Base-by-base conservation (phyloP, 2,113 vertebrate genomes). In the Oreamnos americanus region DNA sequence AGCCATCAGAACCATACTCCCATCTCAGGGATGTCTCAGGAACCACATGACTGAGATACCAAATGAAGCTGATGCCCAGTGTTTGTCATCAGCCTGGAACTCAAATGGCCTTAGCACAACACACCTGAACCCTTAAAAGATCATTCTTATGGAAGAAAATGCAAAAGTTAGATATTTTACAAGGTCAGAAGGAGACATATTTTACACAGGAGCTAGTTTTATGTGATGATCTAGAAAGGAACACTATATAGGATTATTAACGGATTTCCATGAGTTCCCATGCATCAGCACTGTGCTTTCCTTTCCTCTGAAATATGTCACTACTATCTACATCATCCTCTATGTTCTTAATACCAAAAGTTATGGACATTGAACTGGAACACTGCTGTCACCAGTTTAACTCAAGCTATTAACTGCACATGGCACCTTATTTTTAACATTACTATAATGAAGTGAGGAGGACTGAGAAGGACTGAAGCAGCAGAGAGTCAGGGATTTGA, bases 1-100 rank as follows among this genome's bases (percentile, higher is more conserved):
- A 10, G 39, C 12, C 51, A 4, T 7, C 0, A 14, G 49, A 51
- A 47, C 92, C 1, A 0, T 13, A 3, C 36, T 45, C 26, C 30
- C 53, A 0, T 13, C 16, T 25, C 45, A 12, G 81, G 28, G 81
- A 5, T 1, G 26, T 14, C 43, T 51, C 79, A 28, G 67, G 62
- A 93, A 8, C 90, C 71, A 12, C 2, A 0, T 5, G 51, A 33
- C 88, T 19, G 36, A 96, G 39, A 58, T 9, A 28, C 9, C 36
- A 47, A 58, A 47, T 5, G 47, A 53, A 30, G 49, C 25, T 19
- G 78, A 5, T 15, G 11, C 5, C 83, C 30, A 19, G 2, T 19
- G 21, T 26, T 14, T 43, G 58, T 33, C 67, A 28, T 13, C 7
- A 78, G 6, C 45, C 67, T 16, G 47, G 67, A 53, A 39, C 39